Percentiles rank a stretch among this genome's conserved stretches.
Evolutionary conservation across 2,113 vertebrate species (phyloP).

Genomic region (Danio rerio): GRCz12tu NC_133176.1:44186001-44186500

Average conservation of each 20-base stretch:
- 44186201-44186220: neutral
- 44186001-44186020: too few relatives aligned
- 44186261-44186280: neutral
- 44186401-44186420: neutral
- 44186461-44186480: neutral
- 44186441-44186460: neutral
- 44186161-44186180: conserved; percentile 23
- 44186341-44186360: neutral
- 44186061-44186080: conserved; percentile 7
- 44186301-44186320: conserved; percentile 2
- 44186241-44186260: conserved; percentile 1
- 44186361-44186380: neutral
- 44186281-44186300: neutral
- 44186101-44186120: conserved; percentile 6
- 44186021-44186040: too few relatives aligned
- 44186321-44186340: conserved; percentile 6
- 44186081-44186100: neutral
- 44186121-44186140: neutral
- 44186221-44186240: conserved; percentile 37
- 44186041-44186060: neutral
- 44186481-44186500: neutral
- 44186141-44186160: neutral
- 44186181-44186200: conserved; percentile 25
- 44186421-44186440: conserved; percentile 13
- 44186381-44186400: neutral